Conservation (phyloP, 2,888 invertebrate species). For the Cylindroiulus punctatus region DNA sequence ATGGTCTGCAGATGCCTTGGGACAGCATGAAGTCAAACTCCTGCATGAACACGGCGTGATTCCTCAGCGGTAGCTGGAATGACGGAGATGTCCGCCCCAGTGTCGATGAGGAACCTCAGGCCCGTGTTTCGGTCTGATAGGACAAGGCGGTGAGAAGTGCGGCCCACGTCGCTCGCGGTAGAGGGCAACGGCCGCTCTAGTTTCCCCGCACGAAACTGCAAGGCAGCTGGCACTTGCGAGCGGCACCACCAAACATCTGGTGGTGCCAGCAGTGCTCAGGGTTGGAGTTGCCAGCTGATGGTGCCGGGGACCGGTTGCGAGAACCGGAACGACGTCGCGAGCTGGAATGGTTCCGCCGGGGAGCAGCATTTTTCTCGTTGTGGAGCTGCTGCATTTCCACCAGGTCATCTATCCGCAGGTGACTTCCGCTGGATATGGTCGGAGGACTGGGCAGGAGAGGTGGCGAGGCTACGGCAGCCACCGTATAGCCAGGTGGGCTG, state of each 20-base stretch:
- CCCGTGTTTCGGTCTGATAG: neutral
- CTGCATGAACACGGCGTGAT: neutral
- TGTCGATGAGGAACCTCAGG: constrained; percentile 19
- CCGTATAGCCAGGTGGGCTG: too few relatives aligned
- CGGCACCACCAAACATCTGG: neutral
- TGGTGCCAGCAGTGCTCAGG: constrained; percentile 54
- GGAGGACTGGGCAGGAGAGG: too few relatives aligned
- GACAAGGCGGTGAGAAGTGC: neutral
- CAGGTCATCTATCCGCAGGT: too few relatives aligned
- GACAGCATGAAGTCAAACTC: neutral
- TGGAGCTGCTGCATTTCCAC: too few relatives aligned
- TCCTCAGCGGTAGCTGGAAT: neutral
- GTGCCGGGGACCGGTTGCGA: too few relatives aligned
- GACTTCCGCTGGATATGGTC: too few relatives aligned
- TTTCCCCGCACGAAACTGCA: neutral
- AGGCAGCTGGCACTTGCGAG: neutral
- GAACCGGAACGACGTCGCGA: too few relatives aligned
- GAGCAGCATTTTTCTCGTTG: too few relatives aligned
- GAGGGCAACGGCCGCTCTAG: too few relatives aligned
- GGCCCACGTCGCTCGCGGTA: neutral
- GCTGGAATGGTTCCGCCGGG: too few relatives aligned
- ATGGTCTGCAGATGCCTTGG: neutral
- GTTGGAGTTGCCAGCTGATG: too few relatives aligned
- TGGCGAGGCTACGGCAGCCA: too few relatives aligned
- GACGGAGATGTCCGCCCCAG: constrained; percentile 31